Conservation (phyloP, 2,888 invertebrate genomes). For the Euzetes globulus region DNA sequence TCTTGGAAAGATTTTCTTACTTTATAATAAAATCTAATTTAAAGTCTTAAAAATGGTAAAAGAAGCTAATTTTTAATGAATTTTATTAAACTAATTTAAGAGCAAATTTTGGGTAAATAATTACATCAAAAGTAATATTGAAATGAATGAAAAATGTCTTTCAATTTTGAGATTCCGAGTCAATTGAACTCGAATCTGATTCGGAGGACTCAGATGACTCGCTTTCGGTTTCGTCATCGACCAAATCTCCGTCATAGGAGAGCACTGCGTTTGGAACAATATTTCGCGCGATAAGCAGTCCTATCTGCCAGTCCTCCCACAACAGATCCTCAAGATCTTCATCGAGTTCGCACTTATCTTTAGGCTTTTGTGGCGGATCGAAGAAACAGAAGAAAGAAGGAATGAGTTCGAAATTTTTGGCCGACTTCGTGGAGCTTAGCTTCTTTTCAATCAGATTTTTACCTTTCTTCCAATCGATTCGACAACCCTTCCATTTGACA, state of each 20-base stretch:
- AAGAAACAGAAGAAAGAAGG: conserved; percentile 18
- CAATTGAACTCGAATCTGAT: neutral
- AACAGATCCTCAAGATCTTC: neutral
- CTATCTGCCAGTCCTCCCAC: neutral
- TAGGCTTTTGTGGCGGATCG: neutral
- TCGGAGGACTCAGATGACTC: neutral
- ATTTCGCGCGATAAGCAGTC: neutral
- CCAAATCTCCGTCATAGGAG: neutral
- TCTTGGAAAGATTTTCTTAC: too few species aligned
- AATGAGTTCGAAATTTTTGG: neutral
- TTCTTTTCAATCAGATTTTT: neutral
- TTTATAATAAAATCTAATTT: too few species aligned
- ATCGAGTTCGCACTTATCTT: neutral
- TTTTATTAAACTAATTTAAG: too few species aligned
- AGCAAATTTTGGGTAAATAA: too few species aligned
- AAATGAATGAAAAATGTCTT: too few species aligned
- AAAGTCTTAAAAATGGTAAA: too few species aligned
- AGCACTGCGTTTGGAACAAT: conserved; percentile 1
- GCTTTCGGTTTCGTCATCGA: neutral
- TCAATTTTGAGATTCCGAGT: too few species aligned
- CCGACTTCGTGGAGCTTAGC: neutral
- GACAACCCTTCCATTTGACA: neutral
- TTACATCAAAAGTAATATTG: too few species aligned
- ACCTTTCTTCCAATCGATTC: conserved; percentile 20
- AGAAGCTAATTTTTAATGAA: too few species aligned